Evolutionary conservation across 2,113 vertebrate genomes (phyloP).

Genomic region (Corydoras maculifer): DNA sequence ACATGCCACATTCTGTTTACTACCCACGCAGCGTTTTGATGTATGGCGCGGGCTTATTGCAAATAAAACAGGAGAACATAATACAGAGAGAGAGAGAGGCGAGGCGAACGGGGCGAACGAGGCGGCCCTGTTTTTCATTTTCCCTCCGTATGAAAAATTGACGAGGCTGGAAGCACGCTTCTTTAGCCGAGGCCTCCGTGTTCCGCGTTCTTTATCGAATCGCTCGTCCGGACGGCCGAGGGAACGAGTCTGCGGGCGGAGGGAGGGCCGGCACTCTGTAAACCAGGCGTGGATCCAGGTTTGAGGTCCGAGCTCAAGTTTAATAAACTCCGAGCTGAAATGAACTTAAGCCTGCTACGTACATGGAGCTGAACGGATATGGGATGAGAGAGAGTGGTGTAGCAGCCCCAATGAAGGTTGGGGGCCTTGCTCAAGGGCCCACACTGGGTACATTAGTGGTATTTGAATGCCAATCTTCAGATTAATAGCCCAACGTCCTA

Average conservation of each 20-base stretch:
- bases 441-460: no score
- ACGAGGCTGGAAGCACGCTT: conserved; percentile 38
- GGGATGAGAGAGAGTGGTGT: no score
- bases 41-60: conserved; percentile 36
- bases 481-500: no score
- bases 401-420: no score
- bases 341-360: no score
- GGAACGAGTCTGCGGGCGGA: conserved; percentile 42
- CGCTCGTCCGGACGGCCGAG: conserved; percentile 58
- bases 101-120: conserved; percentile 14
- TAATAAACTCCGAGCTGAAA: no score
- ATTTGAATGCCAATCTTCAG: no score
- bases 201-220: conserved; percentile 52
- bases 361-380: no score
- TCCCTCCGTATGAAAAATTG: conserved; percentile 47
- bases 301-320: no score
- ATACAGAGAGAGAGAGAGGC: conserved; percentile 16
- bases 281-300: no score
- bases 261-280: no score
- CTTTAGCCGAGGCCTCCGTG: conserved; percentile 25
- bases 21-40: conserved; percentile 41
- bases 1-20: conserved; percentile 51
- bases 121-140: conserved; percentile 43
- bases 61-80: conserved; percentile 44
- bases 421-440: no score